Conservation (phyloP, 2,888 invertebrate species). For the Stenchaetothrips biformis region DNA sequence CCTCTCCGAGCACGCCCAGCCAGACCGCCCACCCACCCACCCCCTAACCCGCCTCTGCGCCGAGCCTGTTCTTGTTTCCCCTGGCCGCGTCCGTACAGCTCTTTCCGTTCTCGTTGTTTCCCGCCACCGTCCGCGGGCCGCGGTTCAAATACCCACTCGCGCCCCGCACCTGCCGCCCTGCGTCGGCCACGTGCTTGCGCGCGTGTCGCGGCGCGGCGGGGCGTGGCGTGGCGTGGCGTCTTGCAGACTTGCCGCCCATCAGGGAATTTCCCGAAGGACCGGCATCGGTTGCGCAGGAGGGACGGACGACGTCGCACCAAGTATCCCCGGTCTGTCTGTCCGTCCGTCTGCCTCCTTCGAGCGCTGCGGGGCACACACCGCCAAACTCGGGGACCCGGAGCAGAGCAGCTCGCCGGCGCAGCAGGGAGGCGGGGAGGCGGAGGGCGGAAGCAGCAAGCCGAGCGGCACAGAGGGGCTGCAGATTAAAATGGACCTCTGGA, state of each 20-base stretch:
- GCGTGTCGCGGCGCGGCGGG: neutral
- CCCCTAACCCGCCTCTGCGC: neutral
- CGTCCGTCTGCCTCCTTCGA: neutral
- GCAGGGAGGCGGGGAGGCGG: neutral
- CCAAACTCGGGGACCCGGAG: neutral
- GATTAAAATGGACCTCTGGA: neutral
- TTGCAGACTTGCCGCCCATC: neutral
- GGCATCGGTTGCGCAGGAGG: neutral
- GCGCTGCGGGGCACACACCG: neutral
- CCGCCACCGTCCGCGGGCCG: too few species aligned
- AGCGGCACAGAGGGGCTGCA: neutral
- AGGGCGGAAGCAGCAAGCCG: neutral
- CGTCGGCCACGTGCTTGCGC: neutral
- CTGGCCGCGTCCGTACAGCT: too few species aligned
- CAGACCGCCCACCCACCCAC: neutral
- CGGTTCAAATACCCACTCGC: too few species aligned
- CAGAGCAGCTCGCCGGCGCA: neutral
- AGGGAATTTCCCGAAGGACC: slow-evolving; percentile 1
- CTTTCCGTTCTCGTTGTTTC: too few species aligned
- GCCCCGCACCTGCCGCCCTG: too few species aligned
- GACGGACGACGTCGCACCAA: too few species aligned
- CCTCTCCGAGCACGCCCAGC: neutral
- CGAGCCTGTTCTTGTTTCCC: neutral
- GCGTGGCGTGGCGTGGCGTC: neutral
- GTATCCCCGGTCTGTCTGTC: neutral